Conservation (phyloP, 2,113 vertebrate species). For the Agelaius tricolor region DNA sequence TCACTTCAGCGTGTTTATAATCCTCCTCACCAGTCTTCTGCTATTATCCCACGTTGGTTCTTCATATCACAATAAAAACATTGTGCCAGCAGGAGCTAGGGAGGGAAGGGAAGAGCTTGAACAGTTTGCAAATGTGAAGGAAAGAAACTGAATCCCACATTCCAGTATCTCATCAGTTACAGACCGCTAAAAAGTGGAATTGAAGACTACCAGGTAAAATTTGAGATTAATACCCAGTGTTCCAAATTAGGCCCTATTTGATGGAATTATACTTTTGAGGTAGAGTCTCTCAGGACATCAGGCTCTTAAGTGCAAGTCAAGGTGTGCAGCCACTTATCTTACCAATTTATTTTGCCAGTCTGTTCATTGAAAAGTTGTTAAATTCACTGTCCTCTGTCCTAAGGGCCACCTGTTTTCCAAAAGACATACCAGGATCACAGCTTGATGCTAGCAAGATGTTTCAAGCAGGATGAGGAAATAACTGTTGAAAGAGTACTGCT, state of each 20-base stretch:
- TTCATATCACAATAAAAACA: not conserved
- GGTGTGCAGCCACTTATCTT: not conserved
- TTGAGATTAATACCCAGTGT: not conserved
- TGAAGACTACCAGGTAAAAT: not conserved
- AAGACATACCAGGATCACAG: slow-evolving; percentile 76
- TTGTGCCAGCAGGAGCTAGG: not conserved
- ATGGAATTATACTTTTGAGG: not conserved
- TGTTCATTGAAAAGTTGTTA: not conserved
- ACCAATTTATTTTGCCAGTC: not conserved
- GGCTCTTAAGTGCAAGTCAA: not conserved
- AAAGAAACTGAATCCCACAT: not conserved
- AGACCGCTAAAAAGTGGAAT: not conserved
- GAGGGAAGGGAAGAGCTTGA: not conserved
- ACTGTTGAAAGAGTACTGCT: slow-evolving; percentile 75
- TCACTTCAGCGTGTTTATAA: not conserved
- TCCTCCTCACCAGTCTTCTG: not conserved
- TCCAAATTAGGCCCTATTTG: not conserved
- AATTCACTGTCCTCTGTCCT: fast-evolving
- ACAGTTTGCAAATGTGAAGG: not conserved
- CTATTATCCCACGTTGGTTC: not conserved
- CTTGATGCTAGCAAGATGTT: slow-evolving; percentile 74
- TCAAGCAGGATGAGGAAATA: slow-evolving; percentile 75
- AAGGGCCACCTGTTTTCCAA: slow-evolving; percentile 39
- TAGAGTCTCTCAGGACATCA: not conserved
- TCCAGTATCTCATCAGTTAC: not conserved